Evolutionary conservation across 2,888 invertebrate species (phyloP), one percentile per base, ranked within the genome.

Genomic region (Aphelenchoides bicaudatus): DNA sequence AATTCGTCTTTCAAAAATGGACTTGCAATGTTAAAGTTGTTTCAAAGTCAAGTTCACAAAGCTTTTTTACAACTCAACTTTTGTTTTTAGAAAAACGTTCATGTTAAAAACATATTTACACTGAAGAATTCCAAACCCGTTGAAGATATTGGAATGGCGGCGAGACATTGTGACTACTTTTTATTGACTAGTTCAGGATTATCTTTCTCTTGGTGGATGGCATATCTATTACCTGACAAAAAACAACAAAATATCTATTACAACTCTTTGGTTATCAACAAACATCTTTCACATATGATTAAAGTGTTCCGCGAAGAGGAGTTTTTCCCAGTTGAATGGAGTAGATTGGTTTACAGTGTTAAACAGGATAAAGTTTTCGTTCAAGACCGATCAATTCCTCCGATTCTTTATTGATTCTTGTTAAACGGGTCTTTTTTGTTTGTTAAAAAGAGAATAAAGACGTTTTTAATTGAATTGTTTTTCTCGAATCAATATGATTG

Each of bases 301-400:
- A 25, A 19, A 6, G 6, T 8, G 10, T 43, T 43, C 43, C 8
- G 8, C 43, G 43, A 43, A 43, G 43, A n/a, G 21, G 43, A 43
- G 10, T 43, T 43, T 25, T 43, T 43, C 25, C 43, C 43, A n/a
- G 10, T 25, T 25, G 43, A 43, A n/a, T 43, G 43, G 43, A 43
- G 25, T 43, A 19, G 43, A 43, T 21, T 43, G 16, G 23, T 43
- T 6, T 21, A 21, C 21, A 25, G 25, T 25, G 23, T 21, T 6
- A 25, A 43, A 25, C 16, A 43, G 23, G 25, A 43, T 19, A 25
- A 43, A n/a, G 43, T 43, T n/a, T 43, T 43, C 23, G 43, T 43
- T 43, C 16, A 43, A 43, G 43, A 43, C 25, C 43, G 43, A 6
- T 43, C 10, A 25, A 43, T 43, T 19, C 43, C 43, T n/a, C n/a